Conservation (phyloP, 2,888 invertebrate species). For the Nyleta sp. region DNA sequence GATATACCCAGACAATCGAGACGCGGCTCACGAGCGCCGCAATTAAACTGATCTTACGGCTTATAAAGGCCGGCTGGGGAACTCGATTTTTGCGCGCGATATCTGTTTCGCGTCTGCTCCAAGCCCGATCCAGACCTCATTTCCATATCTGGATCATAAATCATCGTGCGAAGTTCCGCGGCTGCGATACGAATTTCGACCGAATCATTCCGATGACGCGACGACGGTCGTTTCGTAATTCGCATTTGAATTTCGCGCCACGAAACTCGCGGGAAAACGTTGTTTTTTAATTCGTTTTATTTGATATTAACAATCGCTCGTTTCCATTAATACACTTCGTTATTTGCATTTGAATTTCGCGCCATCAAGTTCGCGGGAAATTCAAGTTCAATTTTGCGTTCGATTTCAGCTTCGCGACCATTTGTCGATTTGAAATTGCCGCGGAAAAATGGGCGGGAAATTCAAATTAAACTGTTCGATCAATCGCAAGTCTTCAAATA, state of each 20-base stretch:
- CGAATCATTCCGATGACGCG: not conserved
- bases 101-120: conserved; percentile 23
- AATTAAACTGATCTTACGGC: conserved; percentile 56
- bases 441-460: conserved; percentile 5
- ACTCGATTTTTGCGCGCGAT: conserved; percentile 28
- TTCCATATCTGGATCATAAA: conserved; percentile 36
- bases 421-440: too few relatives aligned
- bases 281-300: too few relatives aligned
- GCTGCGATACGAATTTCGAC: not conserved
- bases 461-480: too few relatives aligned
- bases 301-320: too few relatives aligned
- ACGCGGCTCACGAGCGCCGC: conserved; percentile 16
- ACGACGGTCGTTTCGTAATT: too few relatives aligned
- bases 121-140: conserved; percentile 10
- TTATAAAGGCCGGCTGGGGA: conserved; percentile 52
- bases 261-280: not conserved
- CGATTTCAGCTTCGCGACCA: too few relatives aligned
- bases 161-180: conserved; percentile 13
- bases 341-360: not conserved
- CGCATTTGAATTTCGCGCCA: conserved; percentile 5
- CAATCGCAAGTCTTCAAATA: too few relatives aligned
- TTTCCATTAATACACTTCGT: too few relatives aligned
- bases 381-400: too few relatives aligned
- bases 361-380: not conserved
- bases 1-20: conserved; percentile 21